phyloP scores from a whole-genome alignment of 2,797 vertebrate genomes.

The Gambelia wislizenii region DNA sequence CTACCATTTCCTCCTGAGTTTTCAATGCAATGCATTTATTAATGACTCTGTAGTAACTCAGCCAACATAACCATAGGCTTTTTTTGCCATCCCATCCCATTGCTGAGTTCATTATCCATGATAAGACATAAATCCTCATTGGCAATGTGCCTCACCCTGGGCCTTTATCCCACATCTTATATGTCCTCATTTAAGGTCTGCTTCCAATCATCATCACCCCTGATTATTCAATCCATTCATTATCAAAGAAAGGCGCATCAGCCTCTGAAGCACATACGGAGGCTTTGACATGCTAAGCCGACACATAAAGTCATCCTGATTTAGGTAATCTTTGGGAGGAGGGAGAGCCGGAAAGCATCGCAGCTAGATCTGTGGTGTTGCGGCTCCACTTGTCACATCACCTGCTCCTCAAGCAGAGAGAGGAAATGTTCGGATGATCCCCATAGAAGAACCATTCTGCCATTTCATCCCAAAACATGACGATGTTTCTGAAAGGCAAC shows the following conservation, averaged over 20 bases:
- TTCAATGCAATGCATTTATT: background rate
- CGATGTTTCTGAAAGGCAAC: background rate
- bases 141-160: background rate
- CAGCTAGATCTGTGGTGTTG: background rate
- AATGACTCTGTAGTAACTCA: background rate
- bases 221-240: constrained; percentile 12
- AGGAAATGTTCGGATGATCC: background rate
- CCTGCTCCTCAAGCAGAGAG: background rate
- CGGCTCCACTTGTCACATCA: constrained; percentile 3
- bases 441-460: background rate
- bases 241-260: background rate
- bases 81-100: background rate
- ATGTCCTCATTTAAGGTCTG: background rate
- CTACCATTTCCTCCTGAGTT: background rate
- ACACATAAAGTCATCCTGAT: constrained; percentile 5
- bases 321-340: constrained; percentile 9
- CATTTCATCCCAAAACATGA: background rate
- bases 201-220: background rate
- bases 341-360: background rate
- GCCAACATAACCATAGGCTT: background rate
- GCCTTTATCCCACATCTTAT: background rate
- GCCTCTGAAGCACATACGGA: no score
- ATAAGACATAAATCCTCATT: constrained; percentile 3
- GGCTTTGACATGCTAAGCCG: constrained; percentile 3
- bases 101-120: background rate